Conservation (phyloP, 2,113 vertebrate species). For the Agapornis roseicollis region DNA sequence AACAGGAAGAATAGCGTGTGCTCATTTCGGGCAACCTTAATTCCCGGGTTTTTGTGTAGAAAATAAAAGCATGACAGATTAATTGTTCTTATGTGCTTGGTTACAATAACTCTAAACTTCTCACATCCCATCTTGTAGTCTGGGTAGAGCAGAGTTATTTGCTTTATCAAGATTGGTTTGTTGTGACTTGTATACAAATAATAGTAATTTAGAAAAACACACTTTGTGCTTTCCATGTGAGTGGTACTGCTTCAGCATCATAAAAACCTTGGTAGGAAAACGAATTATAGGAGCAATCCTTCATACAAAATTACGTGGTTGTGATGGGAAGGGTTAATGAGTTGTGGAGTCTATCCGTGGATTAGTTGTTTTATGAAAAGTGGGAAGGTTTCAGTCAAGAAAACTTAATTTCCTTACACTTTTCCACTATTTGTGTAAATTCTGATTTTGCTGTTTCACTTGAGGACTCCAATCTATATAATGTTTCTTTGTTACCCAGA, state of each 20-base stretch:
- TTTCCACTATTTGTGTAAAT: not conserved
- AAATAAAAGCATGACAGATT: not conserved
- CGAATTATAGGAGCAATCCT: not conserved
- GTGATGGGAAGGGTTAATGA: too few species aligned
- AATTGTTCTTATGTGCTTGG: not conserved
- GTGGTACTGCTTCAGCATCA: not conserved
- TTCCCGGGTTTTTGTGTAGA: not conserved
- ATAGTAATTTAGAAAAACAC: accelerated
- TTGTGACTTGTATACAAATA: not conserved
- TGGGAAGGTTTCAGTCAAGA: not conserved
- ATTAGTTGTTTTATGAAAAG: not conserved
- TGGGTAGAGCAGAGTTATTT: not conserved
- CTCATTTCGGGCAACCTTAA: not conserved
- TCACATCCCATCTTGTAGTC: not conserved
- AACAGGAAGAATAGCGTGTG: not conserved
- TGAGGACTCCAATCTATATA: not conserved
- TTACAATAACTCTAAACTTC: not conserved
- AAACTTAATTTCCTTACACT: not conserved
- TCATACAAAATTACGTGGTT: accelerated
- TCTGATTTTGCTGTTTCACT: not conserved
- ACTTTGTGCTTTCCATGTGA: accelerated
- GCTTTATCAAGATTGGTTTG: not conserved
- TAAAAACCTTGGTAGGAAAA: not conserved
- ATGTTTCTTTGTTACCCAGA: not conserved
- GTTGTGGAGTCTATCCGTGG: too few species aligned